phyloP scores from a whole-genome alignment of 1,140 invertebrate species.

The Eulimnadia texana region DNA sequence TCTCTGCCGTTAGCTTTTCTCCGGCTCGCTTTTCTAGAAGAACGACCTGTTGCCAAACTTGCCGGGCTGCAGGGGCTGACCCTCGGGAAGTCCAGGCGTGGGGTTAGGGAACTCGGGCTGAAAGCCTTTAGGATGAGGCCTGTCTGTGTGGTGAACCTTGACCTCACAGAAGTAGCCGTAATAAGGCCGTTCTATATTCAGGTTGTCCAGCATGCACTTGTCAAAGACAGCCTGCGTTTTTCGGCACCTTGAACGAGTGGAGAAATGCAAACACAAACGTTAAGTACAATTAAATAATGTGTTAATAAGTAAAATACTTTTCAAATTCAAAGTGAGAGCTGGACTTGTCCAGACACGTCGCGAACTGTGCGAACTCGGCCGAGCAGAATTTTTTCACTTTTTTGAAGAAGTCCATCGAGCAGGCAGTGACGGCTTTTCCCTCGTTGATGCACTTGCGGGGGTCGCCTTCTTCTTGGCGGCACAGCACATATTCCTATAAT shows the following conservation, averaged over 20 bases:
- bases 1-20: neutral
- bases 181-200: conserved; percentile 63
- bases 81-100: conserved; percentile 43
- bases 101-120: conserved; percentile 45
- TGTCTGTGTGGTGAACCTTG: conserved; percentile 52
- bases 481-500: conserved; percentile 87
- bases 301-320: conserved; percentile 26
- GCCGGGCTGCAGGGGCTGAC: conserved; percentile 33
- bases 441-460: conserved; percentile 75
- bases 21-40: neutral
- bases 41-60: conserved; percentile 7
- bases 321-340: conserved; percentile 45
- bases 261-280: too few species aligned
- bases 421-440: conserved; percentile 81
- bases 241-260: conserved; percentile 62
- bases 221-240: conserved; percentile 72
- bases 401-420: conserved; percentile 77
- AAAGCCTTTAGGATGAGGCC: conserved; percentile 43
- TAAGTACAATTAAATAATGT: conserved; percentile 12
- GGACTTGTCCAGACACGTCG: conserved; percentile 69
- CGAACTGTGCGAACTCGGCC: conserved; percentile 70
- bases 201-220: conserved; percentile 69
- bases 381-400: conserved; percentile 71
- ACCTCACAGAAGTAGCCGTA: conserved; percentile 73
- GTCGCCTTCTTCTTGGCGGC: conserved; percentile 65